Evolutionary conservation across 2,888 invertebrate genomes (phyloP).

Genomic region (Mesodorylaimus sp.): DNA sequence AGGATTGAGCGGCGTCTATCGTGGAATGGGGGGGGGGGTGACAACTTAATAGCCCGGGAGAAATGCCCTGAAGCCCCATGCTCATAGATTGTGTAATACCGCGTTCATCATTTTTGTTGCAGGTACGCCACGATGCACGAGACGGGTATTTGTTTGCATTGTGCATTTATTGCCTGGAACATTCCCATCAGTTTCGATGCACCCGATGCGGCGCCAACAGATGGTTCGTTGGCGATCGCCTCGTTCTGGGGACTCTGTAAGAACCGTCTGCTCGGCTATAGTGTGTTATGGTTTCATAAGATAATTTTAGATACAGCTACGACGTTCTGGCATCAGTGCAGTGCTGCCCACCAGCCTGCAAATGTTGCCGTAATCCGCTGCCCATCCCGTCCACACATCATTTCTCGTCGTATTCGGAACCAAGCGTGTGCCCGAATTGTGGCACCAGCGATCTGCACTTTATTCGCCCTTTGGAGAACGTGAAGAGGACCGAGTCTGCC

Average conservation of each 20-base stretch:
- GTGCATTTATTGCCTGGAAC: conserved; percentile 81
- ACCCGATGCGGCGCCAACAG: conserved; percentile 65
- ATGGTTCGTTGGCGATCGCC: conserved; percentile 69
- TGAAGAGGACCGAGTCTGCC: background rate
- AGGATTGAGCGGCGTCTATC: no score
- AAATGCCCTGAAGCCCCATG: no score
- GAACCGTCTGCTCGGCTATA: no score
- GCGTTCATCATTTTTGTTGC: no score
- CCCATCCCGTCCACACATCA: conserved; percentile 69
- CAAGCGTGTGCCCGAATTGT: conserved; percentile 76
- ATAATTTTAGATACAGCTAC: no score
- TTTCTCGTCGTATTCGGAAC: conserved; percentile 85
- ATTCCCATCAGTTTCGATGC: conserved; percentile 43
- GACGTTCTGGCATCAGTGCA: conserved; percentile 94
- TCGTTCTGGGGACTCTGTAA: conserved; percentile 89
- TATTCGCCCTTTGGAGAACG: conserved; percentile 16
- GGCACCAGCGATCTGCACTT: conserved; percentile 76
- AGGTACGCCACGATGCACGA: conserved; percentile 77
- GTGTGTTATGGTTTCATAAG: no score
- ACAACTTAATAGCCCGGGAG: no score
- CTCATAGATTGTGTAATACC: no score
- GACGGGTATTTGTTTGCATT: conserved; percentile 76
- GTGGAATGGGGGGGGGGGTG: no score
- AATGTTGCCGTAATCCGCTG: conserved; percentile 69
- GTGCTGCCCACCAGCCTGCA: conserved; percentile 84